These are phyloP conservation scores for Phania funesta DNA, from an alignment of 2,888 invertebrate species.

Conservation along the genomic window DNA sequence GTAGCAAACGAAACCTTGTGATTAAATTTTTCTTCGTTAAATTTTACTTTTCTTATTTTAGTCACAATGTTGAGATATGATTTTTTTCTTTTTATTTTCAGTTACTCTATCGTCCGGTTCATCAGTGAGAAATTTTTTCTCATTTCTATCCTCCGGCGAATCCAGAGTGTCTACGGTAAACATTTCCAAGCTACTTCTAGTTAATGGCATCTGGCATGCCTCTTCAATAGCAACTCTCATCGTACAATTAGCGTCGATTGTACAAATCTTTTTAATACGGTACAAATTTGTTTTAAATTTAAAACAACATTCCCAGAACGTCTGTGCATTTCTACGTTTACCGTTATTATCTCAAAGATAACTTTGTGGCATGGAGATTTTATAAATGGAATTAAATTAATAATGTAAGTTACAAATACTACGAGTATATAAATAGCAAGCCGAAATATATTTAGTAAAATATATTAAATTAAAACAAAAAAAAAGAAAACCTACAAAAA, in stretches of 20 bases:
- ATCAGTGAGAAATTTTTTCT: constrained; percentile 76
- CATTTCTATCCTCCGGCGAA: constrained; percentile 74
- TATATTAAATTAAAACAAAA: neutral
- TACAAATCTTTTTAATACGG: constrained; percentile 39
- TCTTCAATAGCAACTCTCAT: constrained; percentile 51
- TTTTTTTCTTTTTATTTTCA: constrained; percentile 58
- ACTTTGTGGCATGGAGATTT: constrained; percentile 61
- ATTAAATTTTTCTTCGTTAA: neutral
- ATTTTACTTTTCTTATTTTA: too few relatives aligned
- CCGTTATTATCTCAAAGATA: constrained; percentile 67
- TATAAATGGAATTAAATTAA: constrained; percentile 28
- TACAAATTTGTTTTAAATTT: constrained; percentile 50
- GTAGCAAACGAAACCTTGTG: too few relatives aligned
- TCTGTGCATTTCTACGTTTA: constrained; percentile 56
- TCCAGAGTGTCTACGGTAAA: constrained; percentile 11
- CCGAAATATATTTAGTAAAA: constrained; percentile 26
- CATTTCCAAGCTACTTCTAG: constrained; percentile 62
- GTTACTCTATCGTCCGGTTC: constrained; percentile 78
- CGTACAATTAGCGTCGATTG: constrained; percentile 42
- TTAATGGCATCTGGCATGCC: constrained; percentile 44
- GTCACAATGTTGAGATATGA: too few relatives aligned
- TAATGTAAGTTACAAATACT: constrained; percentile 1
- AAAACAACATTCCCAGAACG: constrained; percentile 55
- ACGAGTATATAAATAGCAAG: neutral
- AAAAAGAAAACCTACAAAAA: constrained; percentile 24